Evolutionary conservation across 2,888 invertebrate genomes (phyloP), one percentile per base, ranked within the genome.

Genomic region (Lysandra bellargus): DNA sequence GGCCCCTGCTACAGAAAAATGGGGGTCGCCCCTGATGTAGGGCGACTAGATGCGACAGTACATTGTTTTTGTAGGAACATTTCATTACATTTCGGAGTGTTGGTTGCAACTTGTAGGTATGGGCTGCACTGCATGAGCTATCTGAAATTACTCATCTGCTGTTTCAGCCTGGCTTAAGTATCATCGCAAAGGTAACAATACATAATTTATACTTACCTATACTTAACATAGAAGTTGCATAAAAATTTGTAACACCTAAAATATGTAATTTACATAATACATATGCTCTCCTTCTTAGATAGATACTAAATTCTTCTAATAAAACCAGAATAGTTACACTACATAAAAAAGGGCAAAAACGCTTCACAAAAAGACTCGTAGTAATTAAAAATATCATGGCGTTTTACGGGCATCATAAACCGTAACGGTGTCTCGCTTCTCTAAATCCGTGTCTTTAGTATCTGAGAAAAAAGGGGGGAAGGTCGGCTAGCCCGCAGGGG

Each of bases 401-500:
- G 2, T 40, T 61, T 64, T 30, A 76, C 44, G 57, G 33, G 33
- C 57, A 61, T 37, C 57, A 73, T 76, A 64, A 72, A 40, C 44
- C 60, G 44, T 69, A 76, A 64, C 82, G 83, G 84, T 61, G 73
- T 92, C 92, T 86, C 91, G 90, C 82, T 80, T 80, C 86, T 87
- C 84, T 91, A 92, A 83, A 87, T 88, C 90, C 81, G 80, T 80
- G 87, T 85, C 81, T 83, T 85, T 85, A 87, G 88, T 88, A 87
- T 88, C 90, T 89, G 89, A 91, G 90, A 92, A 93, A 93, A 93
- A 92, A 91, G 89, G 90, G 89, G 89, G 92, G 88, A 88, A 92
- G 93, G 91, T 91, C 90, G 91, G 91, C 90, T 91, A 91, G 91
- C 93, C 91, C 92, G 85, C 91, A 90, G 17, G 57, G 57, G 57